Percentiles rank a stretch among this genome's conserved stretches.
phyloP scores from a whole-genome alignment of 2,113 vertebrate genomes.

The Salminus brasiliensis region DNA sequence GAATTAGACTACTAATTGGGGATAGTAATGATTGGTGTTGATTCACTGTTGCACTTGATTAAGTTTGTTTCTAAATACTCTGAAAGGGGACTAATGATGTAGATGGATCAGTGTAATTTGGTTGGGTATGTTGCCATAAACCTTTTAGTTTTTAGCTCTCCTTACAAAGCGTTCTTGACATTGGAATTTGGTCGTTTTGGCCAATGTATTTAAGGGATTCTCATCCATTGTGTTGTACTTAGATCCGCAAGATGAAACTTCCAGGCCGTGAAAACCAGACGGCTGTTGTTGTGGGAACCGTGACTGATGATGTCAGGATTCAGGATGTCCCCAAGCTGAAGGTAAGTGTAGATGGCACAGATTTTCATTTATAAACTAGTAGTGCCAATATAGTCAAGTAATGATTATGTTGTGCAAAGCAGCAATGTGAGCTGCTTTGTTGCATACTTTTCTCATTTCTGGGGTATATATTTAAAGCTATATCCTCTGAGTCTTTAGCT shows the following conservation, averaged over 20 bases:
- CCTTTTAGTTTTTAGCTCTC: neutral
- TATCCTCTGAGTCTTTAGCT: no score
- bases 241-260: conserved; percentile 91
- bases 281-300: conserved; percentile 86
- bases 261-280: conserved; percentile 84
- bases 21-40: no score
- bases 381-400: neutral
- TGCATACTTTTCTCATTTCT: no score
- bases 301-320: conserved; percentile 88
- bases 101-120: no score
- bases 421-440: no score
- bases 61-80: no score
- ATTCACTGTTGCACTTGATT: no score
- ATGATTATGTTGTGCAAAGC: no score
- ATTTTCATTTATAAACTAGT: neutral
- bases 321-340: conserved; percentile 90
- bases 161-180: neutral
- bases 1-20: no score
- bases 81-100: no score
- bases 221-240: neutral
- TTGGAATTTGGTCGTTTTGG: neutral
- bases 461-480: no score
- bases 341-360: conserved; percentile 61
- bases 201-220: neutral
- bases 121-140: no score